Conservation (phyloP, 2,113 vertebrate species). For the Forbesichthys agassizii region DNA sequence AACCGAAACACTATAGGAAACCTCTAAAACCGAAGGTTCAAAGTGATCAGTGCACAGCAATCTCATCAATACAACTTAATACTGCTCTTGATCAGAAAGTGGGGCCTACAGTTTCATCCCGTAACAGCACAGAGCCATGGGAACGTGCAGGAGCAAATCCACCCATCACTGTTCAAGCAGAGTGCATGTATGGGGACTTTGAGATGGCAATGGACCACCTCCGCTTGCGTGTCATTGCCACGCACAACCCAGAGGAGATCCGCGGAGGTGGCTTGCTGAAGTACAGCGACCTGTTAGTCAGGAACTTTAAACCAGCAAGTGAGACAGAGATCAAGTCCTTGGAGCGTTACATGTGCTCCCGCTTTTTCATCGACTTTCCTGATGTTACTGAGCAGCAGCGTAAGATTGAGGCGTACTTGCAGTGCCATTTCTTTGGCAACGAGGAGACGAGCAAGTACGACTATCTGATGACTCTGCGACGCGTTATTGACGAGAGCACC, state of each 20-base stretch:
- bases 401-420: slow-evolving; percentile 92
- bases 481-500: slow-evolving; percentile 90
- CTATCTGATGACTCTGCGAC: slow-evolving; percentile 91
- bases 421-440: slow-evolving; percentile 87
- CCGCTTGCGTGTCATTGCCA: slow-evolving; percentile 86
- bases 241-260: slow-evolving; percentile 93
- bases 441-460: slow-evolving; percentile 94
- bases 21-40: slow-evolving; percentile 50
- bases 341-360: slow-evolving; percentile 97
- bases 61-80: not conserved
- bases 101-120: not conserved
- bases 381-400: slow-evolving; percentile 89
- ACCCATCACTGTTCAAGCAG: slow-evolving; percentile 80
- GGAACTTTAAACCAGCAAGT: slow-evolving; percentile 87
- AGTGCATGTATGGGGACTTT: slow-evolving; percentile 96
- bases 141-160: slow-evolving; percentile 37
- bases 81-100: slow-evolving; percentile 4
- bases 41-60: not conserved
- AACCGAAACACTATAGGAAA: slow-evolving; percentile 55
- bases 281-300: slow-evolving; percentile 92
- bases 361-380: slow-evolving; percentile 98
- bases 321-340: slow-evolving; percentile 89
- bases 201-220: slow-evolving; percentile 89
- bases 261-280: slow-evolving; percentile 93
- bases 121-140: slow-evolving; percentile 14